Conservation (phyloP, 2,113 vertebrate species). For the Gadus chalcogrammus region DNA sequence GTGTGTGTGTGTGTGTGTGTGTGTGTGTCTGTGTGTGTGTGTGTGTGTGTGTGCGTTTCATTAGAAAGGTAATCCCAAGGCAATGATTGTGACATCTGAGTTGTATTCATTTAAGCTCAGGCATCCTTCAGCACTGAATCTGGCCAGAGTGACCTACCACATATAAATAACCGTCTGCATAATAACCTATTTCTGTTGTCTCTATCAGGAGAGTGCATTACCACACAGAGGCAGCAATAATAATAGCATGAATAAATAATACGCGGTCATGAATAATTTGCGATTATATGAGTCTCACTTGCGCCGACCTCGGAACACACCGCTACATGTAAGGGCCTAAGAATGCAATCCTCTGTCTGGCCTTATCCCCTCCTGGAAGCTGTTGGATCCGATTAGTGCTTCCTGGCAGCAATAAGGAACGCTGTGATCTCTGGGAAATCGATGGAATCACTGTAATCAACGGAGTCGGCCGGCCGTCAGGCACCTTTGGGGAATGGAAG, state of each 20-base stretch:
- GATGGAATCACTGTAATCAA: conserved; percentile 58
- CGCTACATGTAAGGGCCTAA: neutral
- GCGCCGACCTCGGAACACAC: neutral
- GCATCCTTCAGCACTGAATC: too few species aligned
- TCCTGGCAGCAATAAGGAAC: conserved; percentile 43
- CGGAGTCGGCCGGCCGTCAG: conserved; percentile 40
- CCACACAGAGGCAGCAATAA: neutral
- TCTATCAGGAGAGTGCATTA: neutral
- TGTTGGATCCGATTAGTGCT: conserved; percentile 33
- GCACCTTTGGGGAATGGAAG: conserved; percentile 48
- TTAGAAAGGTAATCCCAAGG: neutral
- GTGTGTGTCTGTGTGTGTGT: conserved; percentile 1
- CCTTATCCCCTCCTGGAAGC: conserved; percentile 36
- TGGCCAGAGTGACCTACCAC: too few species aligned
- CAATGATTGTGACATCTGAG: too few species aligned
- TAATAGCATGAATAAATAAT: too few species aligned
- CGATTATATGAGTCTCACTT: conserved; percentile 24
- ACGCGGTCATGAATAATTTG: conserved; percentile 13
- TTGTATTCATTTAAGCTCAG: too few species aligned
- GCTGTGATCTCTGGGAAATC: conserved; percentile 47
- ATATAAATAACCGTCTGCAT: neutral
- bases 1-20: neutral
- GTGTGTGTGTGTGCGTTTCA: neutral
- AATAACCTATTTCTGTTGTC: neutral
- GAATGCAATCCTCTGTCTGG: conserved; percentile 15